phyloP scores from a whole-genome alignment of 2,797 vertebrate species.

The Calcarius lapponicus region DNA sequence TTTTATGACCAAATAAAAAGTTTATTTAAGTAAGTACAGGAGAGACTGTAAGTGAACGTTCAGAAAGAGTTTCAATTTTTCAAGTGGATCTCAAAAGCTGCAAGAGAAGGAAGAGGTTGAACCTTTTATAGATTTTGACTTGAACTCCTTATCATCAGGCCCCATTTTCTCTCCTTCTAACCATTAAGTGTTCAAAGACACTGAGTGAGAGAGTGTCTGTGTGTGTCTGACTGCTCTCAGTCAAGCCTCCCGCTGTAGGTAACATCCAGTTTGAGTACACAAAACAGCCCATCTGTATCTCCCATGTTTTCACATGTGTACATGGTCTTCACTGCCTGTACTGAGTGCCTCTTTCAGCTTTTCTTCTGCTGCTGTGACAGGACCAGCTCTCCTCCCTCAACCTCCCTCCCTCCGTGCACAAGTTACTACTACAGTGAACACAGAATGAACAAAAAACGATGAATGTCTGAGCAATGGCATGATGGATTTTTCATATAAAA shows the following conservation, averaged over 20 bases:
- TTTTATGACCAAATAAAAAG: background rate
- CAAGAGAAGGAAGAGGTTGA: background rate
- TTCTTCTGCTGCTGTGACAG: background rate
- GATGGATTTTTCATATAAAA: background rate
- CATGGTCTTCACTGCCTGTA: background rate
- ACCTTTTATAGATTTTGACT: background rate
- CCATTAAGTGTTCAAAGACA: background rate
- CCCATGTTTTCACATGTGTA: background rate
- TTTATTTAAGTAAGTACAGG: background rate
- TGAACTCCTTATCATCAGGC: background rate
- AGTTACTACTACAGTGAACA: fast-evolving
- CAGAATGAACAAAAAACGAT: background rate
- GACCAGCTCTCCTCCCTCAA: background rate
- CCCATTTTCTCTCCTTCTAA: background rate
- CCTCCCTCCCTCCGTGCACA: background rate
- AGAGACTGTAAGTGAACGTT: background rate
- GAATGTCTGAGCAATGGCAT: background rate
- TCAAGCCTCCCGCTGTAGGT: background rate
- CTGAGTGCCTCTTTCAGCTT: background rate
- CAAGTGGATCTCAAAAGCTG: background rate
- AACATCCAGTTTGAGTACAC: background rate
- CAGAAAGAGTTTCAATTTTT: background rate
- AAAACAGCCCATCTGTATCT: background rate
- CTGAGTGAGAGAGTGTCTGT: background rate
- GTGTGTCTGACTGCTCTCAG: background rate